Base-by-base conservation (phyloP, 2,888 invertebrate genomes). In the Sisyra nigra region DNA sequence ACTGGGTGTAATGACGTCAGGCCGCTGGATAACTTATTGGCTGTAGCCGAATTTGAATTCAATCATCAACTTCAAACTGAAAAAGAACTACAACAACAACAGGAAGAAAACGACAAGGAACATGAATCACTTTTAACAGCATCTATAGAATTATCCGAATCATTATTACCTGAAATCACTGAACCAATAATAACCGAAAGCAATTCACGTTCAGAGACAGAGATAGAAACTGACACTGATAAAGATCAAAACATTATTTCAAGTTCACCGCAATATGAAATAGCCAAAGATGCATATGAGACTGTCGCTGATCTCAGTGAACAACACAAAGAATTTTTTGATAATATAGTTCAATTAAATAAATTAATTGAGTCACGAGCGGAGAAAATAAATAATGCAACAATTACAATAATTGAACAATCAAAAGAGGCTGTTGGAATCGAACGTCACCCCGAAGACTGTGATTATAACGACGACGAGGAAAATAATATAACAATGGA, bases 21-120 rank as follows among this genome's bases (percentile, higher is more conserved):
- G 46, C 73, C 74, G 53, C 66, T 74, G 52, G 74, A 74, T 57
- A 74, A 69, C 59, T 61, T 75, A 53, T 66, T 75, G 46, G 75
- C 75, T 43, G 75, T 75, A 46, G 75, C 75, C 47, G 74, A 75
- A 59, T 65, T 74, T 42, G 74, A 74, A 59, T 70, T 74, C 54
- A 71, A 72, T 57, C 73, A 74, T 29, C 48, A 48, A 33, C 31
- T 43, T 29, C 37, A 40, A 19, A 32, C 18, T 14, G 40, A 40
- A 13, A 30, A 41, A 17, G n/a, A 40, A 37, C 41, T n/a, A 19
- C n/a, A 14, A 32, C 36, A 43, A 24, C 19, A 14, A 14, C 11
- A 37, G 7, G 30, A 18, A 6, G 31, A 41, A 18, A n/a, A 35
- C 10, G 35, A 42, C 4, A n/a, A 41, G 13, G 32, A 42, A 9